phyloP scores from a whole-genome alignment of 1,140 invertebrate genomes.

The Zaprionus ornatus region DNA sequence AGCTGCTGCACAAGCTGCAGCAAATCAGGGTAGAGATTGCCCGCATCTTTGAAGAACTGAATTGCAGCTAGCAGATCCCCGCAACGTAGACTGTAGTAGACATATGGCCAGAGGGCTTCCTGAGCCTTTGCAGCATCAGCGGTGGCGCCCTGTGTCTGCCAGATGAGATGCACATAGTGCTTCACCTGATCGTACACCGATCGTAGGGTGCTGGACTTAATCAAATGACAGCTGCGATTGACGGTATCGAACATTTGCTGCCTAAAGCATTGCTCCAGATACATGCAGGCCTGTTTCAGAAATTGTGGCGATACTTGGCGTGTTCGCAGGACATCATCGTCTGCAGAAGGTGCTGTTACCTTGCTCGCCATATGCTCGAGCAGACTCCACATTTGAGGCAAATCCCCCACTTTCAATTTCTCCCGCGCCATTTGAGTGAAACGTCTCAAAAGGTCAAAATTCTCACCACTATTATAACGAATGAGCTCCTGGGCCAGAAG shows the following conservation, averaged over 20 bases:
- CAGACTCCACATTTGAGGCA: constrained; percentile 1
- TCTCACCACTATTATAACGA: not conserved
- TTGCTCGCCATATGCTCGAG: not conserved
- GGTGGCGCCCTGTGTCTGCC: not conserved
- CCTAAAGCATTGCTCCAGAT: constrained; percentile 1
- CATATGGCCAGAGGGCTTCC: not conserved
- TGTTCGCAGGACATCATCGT: not conserved
- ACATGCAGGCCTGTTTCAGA: not conserved
- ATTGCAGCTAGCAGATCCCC: not conserved
- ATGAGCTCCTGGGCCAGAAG: not conserved
- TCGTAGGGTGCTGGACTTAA: not conserved
- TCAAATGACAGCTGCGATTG: not conserved
- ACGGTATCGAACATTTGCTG: not conserved
- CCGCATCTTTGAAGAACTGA: constrained; percentile 10
- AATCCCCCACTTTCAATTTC: not conserved
- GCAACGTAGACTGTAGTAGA: constrained; percentile 11
- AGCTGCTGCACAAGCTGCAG: not conserved
- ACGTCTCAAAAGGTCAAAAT: not conserved
- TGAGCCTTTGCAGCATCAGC: not conserved
- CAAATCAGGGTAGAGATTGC: not conserved
- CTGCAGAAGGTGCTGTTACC: not conserved
- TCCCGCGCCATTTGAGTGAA: not conserved
- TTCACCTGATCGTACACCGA: not conserved
- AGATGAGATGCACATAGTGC: not conserved
- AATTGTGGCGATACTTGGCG: not conserved